These are phyloP conservation scores for Dicrurus megarhynchus DNA, from an alignment of 2,113 vertebrate species.

Conservation along the genomic window DNA sequence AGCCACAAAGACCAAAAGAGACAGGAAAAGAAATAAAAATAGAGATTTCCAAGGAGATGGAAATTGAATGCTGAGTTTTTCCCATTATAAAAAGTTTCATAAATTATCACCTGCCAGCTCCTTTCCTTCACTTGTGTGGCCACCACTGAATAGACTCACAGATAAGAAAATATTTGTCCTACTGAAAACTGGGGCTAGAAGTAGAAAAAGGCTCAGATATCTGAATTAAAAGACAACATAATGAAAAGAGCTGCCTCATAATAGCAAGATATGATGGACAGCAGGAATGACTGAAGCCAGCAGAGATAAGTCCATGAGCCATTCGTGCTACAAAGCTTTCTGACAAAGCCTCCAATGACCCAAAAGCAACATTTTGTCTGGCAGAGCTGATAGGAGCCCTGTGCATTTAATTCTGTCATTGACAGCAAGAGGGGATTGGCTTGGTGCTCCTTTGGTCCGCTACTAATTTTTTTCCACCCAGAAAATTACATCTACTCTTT, in stretches of 20 bases:
- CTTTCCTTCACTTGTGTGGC: neutral
- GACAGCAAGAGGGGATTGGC: neutral
- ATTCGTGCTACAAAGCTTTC: neutral
- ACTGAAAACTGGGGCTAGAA: neutral
- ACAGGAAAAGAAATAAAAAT: neutral
- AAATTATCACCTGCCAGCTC: neutral
- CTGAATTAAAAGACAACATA: neutral
- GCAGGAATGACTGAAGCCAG: neutral
- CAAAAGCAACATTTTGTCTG: accelerated
- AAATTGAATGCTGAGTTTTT: neutral
- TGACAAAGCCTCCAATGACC: neutral
- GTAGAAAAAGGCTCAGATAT: neutral
- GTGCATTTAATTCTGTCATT: neutral
- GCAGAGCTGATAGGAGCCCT: neutral
- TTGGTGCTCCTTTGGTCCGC: neutral
- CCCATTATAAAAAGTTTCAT: neutral
- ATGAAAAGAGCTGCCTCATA: neutral
- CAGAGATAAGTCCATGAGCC: neutral
- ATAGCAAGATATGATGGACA: too few relatives aligned
- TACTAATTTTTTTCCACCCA: neutral
- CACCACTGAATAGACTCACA: neutral
- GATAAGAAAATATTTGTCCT: neutral
- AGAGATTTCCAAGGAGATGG: neutral
- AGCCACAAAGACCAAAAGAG: neutral
- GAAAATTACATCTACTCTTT: neutral